Percentiles rank a stretch among this genome's conserved stretches.
Conservation (phyloP, 2,888 invertebrate genomes). For the Aleiodes alternator region DNA sequence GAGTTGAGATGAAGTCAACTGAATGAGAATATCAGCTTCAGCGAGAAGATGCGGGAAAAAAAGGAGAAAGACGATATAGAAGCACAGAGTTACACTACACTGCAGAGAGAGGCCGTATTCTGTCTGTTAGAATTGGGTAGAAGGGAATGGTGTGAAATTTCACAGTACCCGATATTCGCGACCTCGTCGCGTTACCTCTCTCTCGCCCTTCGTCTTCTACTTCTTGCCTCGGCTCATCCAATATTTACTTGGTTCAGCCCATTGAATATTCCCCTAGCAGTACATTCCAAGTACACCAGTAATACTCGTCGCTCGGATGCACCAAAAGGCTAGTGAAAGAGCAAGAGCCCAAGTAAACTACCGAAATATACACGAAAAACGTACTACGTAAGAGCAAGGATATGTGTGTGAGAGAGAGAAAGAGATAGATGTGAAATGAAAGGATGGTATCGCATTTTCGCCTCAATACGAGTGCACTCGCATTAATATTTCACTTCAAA, state of each 20-base stretch:
- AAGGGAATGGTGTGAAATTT: constrained; percentile 61
- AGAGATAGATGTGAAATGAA: constrained; percentile 43
- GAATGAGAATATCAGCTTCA: too few species aligned
- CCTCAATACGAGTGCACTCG: constrained; percentile 63
- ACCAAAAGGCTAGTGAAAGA: constrained; percentile 32
- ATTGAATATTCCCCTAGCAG: constrained; percentile 69
- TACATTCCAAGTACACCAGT: constrained; percentile 67
- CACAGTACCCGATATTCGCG: constrained; percentile 60
- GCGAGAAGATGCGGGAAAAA: too few species aligned
- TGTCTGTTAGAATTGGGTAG: constrained; percentile 30
- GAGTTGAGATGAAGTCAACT: constrained; percentile 3
- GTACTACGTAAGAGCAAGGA: constrained; percentile 11
- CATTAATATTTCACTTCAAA: constrained; percentile 68
- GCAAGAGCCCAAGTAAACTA: constrained; percentile 23
- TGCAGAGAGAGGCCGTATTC: constrained; percentile 13
- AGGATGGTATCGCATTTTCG: constrained; percentile 67
- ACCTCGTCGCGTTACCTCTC: constrained; percentile 45
- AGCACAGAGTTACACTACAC: neutral
- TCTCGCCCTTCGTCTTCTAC: constrained; percentile 29
- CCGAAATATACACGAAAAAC: constrained; percentile 23
- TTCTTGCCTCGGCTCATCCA: constrained; percentile 63
- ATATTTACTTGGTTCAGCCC: constrained; percentile 70
- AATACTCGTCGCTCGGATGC: constrained; percentile 56
- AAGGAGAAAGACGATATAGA: too few species aligned
- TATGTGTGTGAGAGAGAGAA: constrained; percentile 24